Base-by-base conservation (phyloP, 23 tunicate genomes). In the Ciona savignyi region DNA sequence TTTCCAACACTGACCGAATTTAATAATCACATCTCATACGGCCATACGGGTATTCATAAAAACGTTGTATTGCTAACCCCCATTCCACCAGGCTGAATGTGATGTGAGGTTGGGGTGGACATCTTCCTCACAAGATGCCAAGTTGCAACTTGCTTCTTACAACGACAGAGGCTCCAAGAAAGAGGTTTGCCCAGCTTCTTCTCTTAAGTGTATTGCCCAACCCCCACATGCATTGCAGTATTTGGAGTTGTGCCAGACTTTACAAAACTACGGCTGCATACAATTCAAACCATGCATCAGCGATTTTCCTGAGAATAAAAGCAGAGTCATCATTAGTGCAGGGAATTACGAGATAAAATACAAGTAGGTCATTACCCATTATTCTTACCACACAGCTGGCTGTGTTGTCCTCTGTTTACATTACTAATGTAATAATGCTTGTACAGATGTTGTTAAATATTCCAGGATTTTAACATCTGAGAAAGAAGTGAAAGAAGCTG, bases 161-260 rank as follows among this genome's bases (percentile, higher is more conserved):
- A 75, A 75, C 63, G 63, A 27, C 27, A 75, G 56, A 64, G 80
- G 80, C 4, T 75, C 80, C 62, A 75, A 75, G 51, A 20, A 30
- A 27, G 80, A 75, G 32, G 31, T 61, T 30, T 30, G 15, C n/a
- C n/a, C n/a, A n/a, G n/a, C n/a, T n/a, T n/a, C n/a, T n/a, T n/a
- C n/a, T n/a, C n/a, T n/a, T n/a, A n/a, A n/a, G n/a, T n/a, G n/a
- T n/a, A n/a, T n/a, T n/a, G n/a, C n/a, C n/a, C n/a, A n/a, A n/a
- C n/a, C n/a, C n/a, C n/a, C n/a, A n/a, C n/a, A n/a, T 70, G 2
- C 35, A 25, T 72, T 72, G 19, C 51, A 83, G 84, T 79, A 67
- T 42, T 33, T 91, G 64, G 74, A 84, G 33, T 73, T 91, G 73
- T 84, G 90, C 75, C 90, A 87, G 72, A 84, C 97, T 4, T 60